phyloP scores from a whole-genome alignment of 2,113 vertebrate species.

The Tamias sibiricus region DNA sequence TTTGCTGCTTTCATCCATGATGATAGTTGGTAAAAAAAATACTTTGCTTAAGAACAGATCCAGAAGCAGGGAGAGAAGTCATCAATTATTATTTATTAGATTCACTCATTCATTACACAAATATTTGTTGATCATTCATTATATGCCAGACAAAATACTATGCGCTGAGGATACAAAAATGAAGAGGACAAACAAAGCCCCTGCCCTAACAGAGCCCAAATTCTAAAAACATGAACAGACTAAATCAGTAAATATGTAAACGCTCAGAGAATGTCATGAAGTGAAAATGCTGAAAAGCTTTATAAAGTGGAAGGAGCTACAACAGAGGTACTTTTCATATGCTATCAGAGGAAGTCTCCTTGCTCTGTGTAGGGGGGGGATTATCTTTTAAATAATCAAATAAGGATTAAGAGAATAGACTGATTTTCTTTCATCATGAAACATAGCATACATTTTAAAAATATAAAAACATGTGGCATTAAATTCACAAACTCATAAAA shows the following conservation, averaged over 20 bases:
- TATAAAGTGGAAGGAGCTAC: background rate
- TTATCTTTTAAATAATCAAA: background rate
- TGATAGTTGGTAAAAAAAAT: conserved; percentile 31
- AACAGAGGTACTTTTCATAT: background rate
- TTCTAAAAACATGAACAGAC: conserved; percentile 15
- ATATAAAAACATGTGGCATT: background rate
- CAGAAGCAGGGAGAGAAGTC: background rate
- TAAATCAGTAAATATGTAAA: background rate
- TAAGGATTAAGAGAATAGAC: background rate
- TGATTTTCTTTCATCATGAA: background rate
- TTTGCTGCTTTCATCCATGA: background rate
- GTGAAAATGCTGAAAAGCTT: background rate
- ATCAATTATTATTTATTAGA: background rate
- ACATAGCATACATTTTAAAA: background rate
- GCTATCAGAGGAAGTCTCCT: background rate
- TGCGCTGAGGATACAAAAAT: background rate
- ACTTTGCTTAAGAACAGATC: background rate
- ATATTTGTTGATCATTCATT: background rate
- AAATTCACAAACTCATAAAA: background rate
- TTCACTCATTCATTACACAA: background rate
- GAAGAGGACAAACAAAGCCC: background rate
- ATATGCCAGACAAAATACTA: background rate
- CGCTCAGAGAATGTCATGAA: background rate
- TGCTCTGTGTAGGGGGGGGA: background rate
- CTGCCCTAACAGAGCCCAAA: background rate